Percentiles rank a stretch among this genome's conserved stretches.
phyloP scores from a whole-genome alignment of 2,888 invertebrate genomes.

The Eilema sororculum region DNA sequence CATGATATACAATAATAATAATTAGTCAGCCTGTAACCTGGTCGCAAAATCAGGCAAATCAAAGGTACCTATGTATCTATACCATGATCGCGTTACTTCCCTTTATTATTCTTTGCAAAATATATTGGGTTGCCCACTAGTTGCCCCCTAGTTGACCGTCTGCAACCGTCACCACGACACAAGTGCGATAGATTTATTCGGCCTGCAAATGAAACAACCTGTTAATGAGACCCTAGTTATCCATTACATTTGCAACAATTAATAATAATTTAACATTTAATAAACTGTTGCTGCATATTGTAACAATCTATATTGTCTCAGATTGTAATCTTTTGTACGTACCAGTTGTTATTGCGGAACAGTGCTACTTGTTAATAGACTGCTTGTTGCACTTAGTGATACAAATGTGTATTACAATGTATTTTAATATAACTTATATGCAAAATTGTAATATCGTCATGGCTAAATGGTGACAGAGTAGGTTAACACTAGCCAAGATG shows the following conservation, averaged over 20 bases:
- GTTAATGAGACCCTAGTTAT: constrained; percentile 54
- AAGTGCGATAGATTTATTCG: constrained; percentile 51
- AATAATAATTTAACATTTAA: constrained; percentile 53
- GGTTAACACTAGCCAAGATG: too few species aligned
- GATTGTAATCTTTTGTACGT: constrained; percentile 39
- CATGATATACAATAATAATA: too few species aligned
- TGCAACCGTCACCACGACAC: constrained; percentile 31
- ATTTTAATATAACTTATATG: not conserved
- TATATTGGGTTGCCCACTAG: not conserved
- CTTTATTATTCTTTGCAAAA: too few species aligned
- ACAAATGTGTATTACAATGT: constrained; percentile 31
- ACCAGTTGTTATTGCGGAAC: constrained; percentile 40
- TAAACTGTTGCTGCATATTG: constrained; percentile 24
- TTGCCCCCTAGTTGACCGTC: constrained; percentile 37
- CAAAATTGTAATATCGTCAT: too few species aligned
- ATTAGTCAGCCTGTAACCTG: too few species aligned
- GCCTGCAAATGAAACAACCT: constrained; percentile 47
- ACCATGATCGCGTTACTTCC: too few species aligned
- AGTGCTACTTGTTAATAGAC: constrained; percentile 34
- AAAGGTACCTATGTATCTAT: too few species aligned
- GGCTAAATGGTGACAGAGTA: too few species aligned
- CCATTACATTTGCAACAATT: constrained; percentile 53
- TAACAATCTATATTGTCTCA: constrained; percentile 34
- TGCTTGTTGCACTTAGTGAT: constrained; percentile 33
- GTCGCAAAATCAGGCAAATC: too few species aligned